Conservation (phyloP, 2,113 vertebrate species). For the Alligator sinensis region DNA sequence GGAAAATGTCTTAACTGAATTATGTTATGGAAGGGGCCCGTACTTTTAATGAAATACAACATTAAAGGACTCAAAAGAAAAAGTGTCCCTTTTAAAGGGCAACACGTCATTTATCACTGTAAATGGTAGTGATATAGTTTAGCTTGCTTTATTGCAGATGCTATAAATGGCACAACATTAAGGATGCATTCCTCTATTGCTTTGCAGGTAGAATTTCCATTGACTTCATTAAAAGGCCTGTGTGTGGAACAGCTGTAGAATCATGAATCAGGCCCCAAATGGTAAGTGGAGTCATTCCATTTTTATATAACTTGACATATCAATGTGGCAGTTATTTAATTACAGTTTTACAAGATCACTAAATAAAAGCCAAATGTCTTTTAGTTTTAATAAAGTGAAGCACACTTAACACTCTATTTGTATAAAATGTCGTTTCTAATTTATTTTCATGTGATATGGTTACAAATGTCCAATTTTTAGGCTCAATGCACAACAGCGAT, state of each 20-base stretch:
- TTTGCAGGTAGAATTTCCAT: constrained; percentile 59
- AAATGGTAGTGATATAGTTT: constrained; percentile 54
- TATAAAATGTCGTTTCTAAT: constrained; percentile 74
- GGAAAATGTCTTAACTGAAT: constrained; percentile 38
- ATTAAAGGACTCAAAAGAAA: constrained; percentile 54
- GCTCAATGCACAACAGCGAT: constrained; percentile 73
- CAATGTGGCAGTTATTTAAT: constrained; percentile 65
- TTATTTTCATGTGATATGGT: constrained; percentile 53
- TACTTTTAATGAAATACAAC: constrained; percentile 41
- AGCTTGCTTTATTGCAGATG: constrained; percentile 47
- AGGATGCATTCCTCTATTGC: constrained; percentile 42
- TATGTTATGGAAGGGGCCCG: background rate
- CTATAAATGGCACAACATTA: constrained; percentile 39
- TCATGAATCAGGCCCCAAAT: background rate
- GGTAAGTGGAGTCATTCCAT: background rate
- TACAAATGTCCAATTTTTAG: constrained; percentile 72
- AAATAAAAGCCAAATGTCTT: constrained; percentile 68
- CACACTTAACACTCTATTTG: constrained; percentile 52
- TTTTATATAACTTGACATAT: background rate
- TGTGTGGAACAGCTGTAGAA: constrained; percentile 60
- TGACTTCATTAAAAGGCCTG: constrained; percentile 32
- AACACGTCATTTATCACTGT: constrained; percentile 40
- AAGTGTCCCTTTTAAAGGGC: constrained; percentile 48
- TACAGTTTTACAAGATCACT: constrained; percentile 57
- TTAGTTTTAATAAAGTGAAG: constrained; percentile 62